Evolutionary conservation across 2,113 vertebrate species (phyloP).

Genomic region (Ochotona curzoniae): DNA sequence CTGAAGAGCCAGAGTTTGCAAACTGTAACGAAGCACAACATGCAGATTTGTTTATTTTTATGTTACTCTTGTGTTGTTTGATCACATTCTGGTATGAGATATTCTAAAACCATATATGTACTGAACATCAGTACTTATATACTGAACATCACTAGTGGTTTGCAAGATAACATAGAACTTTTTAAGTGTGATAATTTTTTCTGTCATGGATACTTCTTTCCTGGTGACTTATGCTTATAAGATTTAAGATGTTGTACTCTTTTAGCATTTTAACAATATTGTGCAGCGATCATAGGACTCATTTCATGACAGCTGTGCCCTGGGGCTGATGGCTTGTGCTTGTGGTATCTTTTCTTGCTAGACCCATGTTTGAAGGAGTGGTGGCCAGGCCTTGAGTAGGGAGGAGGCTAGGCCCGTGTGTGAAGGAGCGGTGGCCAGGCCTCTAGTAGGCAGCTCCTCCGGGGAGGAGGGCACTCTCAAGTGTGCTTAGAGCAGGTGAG

Average conservation of each 20-base stretch:
- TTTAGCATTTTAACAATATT: neutral
- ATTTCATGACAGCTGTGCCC: neutral
- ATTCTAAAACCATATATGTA: too few species aligned
- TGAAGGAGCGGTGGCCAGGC: too few species aligned
- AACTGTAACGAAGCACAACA: neutral
- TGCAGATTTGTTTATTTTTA: conserved; percentile 20
- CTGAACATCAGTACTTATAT: too few species aligned
- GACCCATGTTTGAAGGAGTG: neutral
- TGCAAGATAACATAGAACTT: conserved; percentile 37
- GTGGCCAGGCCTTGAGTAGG: neutral
- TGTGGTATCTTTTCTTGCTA: neutral
- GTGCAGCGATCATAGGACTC: neutral
- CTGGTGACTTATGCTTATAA: conserved; percentile 4
- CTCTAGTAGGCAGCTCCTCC: too few species aligned
- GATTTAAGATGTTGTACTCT: too few species aligned
- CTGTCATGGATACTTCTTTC: conserved; percentile 2
- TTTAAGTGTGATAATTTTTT: neutral
- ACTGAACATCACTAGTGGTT: conserved; percentile 1
- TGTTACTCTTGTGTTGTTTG: conserved; percentile 44
- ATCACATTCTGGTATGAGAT: conserved; percentile 9
- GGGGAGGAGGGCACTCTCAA: neutral
- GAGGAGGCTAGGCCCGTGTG: too few species aligned
- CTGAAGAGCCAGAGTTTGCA: conserved; percentile 10
- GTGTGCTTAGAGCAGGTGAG: neutral
- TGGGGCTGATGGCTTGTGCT: neutral